Conservation (phyloP, 2,888 invertebrate species). For the Drosophila subquinaria region DNA sequence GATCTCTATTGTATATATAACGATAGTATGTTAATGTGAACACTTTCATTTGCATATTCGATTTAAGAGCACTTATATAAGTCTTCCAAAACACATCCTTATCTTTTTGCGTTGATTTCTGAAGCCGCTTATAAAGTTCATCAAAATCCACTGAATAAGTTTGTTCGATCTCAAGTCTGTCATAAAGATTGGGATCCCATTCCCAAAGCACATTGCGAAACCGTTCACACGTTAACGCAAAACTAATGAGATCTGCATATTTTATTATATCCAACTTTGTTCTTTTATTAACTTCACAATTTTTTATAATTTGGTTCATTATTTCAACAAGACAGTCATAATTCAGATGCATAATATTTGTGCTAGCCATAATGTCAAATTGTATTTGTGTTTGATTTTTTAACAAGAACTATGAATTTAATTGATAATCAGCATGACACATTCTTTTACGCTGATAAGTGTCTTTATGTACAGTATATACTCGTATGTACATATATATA, state of each 20-base stretch:
- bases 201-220: neutral
- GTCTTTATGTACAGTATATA: too few relatives aligned
- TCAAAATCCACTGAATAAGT: neutral
- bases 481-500: too few relatives aligned
- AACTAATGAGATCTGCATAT: constrained; percentile 2
- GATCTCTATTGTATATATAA: neutral
- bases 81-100: neutral
- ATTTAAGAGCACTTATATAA: neutral
- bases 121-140: neutral
- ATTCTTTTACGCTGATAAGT: too few relatives aligned
- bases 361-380: neutral
- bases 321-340: neutral
- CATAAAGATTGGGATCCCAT: neutral
- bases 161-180: constrained; percentile 1
- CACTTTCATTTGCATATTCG: neutral
- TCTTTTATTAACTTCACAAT: constrained; percentile 7
- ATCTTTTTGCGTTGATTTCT: neutral
- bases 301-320: neutral
- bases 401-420: too few relatives aligned
- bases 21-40: neutral
- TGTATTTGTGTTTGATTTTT: too few relatives aligned
- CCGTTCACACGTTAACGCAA: constrained; percentile 5
- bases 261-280: neutral
- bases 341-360: neutral
- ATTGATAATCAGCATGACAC: too few relatives aligned